Base-by-base conservation (phyloP, 2,797 vertebrate species). In the Lepilemur ruficaudatus region DNA sequence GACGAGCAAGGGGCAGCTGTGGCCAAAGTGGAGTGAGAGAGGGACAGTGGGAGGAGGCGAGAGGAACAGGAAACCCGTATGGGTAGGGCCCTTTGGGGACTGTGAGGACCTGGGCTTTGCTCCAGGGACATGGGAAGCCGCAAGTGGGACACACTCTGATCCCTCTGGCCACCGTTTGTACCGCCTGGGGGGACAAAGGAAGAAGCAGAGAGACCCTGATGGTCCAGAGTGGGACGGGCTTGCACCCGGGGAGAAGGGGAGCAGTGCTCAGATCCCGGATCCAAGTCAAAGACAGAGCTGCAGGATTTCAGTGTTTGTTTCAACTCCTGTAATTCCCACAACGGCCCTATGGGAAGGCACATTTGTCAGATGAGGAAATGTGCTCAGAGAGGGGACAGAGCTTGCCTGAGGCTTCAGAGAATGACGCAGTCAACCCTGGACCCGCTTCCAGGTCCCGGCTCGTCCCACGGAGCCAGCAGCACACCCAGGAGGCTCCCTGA, bases 181-280 rank as follows among this genome's bases (percentile, higher is more conserved):
- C 59, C 12, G 43, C 55, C 13, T 4, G n/a, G 5, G n/a, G 28
- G 43, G 55, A 35, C 43, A 50, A 5, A 50, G 50, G 32, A 10
- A 41, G 32, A 48, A 70, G 41, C 52, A 28, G n/a, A 25, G 61
- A 23, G 25, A 9, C 50, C 83, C 1, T 2, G 65, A 50, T 4
- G 55, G 43, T 30, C 11, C 15, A 15, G 11, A 52, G 65, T 2
- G 20, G 28, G n/a, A 32, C 0, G 14, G 52, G 52, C 48, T 17
- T 15, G 48, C 30, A 6, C 8, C 79, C 7, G 10, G 1, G 38
- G 11, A 35, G 35, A 46, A 65, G 30, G 41, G 43, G 43, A 46
- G 25, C 15, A 0, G 0, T 2, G 18, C 50, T 57, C 13, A 10
- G 83, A 38, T 25, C 23, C 63, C 5, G 3, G 63, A 2, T 57